Evolutionary conservation across 2,888 invertebrate genomes (phyloP), one percentile per base, ranked within the genome.

Genomic region (Drosophila quinaria): DNA sequence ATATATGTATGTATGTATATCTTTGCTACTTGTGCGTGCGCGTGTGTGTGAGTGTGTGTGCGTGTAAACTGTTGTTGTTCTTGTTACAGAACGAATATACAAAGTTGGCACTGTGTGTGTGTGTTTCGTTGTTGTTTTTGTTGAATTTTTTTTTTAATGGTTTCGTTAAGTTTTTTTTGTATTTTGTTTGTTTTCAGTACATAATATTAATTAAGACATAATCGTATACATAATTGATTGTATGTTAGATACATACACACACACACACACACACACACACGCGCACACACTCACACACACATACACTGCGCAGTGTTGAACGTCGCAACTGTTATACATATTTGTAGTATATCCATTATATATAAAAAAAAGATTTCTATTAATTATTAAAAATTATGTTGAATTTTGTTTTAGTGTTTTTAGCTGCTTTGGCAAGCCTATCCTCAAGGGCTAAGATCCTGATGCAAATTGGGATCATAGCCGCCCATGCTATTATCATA

Each of bases 401-500:
- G 25, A 22, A 22, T 52, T 52, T 54, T 65, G 54, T 6, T n/a
- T 35, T 68, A n/a, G 25, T 52, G 50, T 6, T 6, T 35, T 68
- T 68, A 74, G 73, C 58, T 78, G 73, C 58, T 78, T 69, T 75
- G 78, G 77, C 74, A 68, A 66, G 83, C 83, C 85, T 87, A 86
- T 89, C 92, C 92, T 93, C 93, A 93, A 92, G 96, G 96, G 91
- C 95, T 95, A 90, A 96, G 93, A 92, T 96, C 97, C 95, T 97
- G 97, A 93, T 97, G 97, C 96, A 97, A 96, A 70, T 91, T 91
- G 85, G 97, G 97, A 93, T 97, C 97, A 93, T 97, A 97, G 82
- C 97, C 97, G 81, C 97, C 97, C 95, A 97, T 96, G 93, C 97
- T 96, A 90, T 96, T 97, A 93, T 97, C 97, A 93, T 97, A 97